Conservation (phyloP, 2,888 invertebrate species). For the Masnerella sp. region DNA sequence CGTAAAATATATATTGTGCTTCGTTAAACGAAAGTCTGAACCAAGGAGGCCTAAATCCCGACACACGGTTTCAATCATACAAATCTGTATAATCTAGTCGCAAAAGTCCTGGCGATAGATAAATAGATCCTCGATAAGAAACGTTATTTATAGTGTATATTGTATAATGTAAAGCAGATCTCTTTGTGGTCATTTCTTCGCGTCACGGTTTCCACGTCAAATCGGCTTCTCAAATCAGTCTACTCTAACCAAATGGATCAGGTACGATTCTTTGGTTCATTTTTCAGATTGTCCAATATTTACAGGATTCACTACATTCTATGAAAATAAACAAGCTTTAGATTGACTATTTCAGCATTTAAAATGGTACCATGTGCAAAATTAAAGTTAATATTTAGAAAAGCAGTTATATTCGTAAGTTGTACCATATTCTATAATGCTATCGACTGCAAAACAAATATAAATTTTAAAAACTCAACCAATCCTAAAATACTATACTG, state of each 20-base stretch:
- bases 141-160: neutral
- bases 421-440: too few species aligned
- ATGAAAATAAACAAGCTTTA: too few species aligned
- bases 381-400: too few species aligned
- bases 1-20: slow-evolving; percentile 36
- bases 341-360: too few species aligned
- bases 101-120: slow-evolving; percentile 37
- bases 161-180: slow-evolving; percentile 17
- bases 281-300: slow-evolving; percentile 31
- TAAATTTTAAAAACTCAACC: too few species aligned
- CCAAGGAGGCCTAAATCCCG: slow-evolving; percentile 11
- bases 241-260: slow-evolving; percentile 28
- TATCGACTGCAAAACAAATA: too few species aligned
- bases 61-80: slow-evolving; percentile 7
- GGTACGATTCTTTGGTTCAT: slow-evolving; percentile 39
- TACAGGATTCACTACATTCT: too few species aligned
- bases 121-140: too few species aligned
- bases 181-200: slow-evolving; percentile 2
- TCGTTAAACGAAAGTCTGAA: slow-evolving; percentile 29
- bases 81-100: slow-evolving; percentile 40
- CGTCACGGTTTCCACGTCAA: slow-evolving; percentile 29
- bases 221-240: slow-evolving; percentile 3
- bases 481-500: too few species aligned
- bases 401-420: too few species aligned
- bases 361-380: too few species aligned